Evolutionary conservation across 2,888 invertebrate species (phyloP).

Genomic region (Matsumyia berberina): DNA sequence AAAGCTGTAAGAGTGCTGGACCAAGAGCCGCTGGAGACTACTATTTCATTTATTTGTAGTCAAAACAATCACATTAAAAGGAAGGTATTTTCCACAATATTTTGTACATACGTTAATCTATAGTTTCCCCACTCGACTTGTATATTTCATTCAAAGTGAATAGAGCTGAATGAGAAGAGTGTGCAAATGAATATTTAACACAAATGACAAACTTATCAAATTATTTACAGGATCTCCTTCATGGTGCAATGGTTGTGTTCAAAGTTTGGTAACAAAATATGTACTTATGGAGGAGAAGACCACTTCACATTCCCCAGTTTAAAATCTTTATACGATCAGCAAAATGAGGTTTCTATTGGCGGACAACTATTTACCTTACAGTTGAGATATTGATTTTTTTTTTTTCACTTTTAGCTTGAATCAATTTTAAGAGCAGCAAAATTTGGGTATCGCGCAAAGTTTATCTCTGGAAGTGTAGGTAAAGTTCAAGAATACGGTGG

Average conservation of each 20-base stretch:
- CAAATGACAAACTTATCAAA: not conserved
- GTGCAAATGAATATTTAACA: not conserved
- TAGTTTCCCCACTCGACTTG: not conserved
- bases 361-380: not conserved
- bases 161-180: not conserved
- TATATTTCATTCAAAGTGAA: not conserved
- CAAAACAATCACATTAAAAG: conserved; percentile 97
- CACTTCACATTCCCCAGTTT: conserved; percentile 94
- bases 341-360: conserved; percentile 82
- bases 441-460: conserved; percentile 95
- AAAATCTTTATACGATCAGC: conserved; percentile 85
- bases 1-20: conserved; percentile 95
- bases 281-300: conserved; percentile 87
- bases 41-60: conserved; percentile 98
- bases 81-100: conserved; percentile 84
- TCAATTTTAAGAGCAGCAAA: conserved; percentile 89
- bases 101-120: not conserved
- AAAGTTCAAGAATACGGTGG: conserved; percentile 89
- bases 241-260: conserved; percentile 96
- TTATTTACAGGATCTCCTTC: conserved; percentile 89
- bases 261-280: conserved; percentile 92
- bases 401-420: conserved; percentile 86
- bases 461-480: conserved; percentile 90
- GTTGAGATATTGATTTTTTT: not conserved
- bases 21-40: conserved; percentile 96